Percentiles rank a stretch among this genome's conserved stretches.
Evolutionary conservation across 2,888 invertebrate species (phyloP).

Genomic region (Apamea sordens): DNA sequence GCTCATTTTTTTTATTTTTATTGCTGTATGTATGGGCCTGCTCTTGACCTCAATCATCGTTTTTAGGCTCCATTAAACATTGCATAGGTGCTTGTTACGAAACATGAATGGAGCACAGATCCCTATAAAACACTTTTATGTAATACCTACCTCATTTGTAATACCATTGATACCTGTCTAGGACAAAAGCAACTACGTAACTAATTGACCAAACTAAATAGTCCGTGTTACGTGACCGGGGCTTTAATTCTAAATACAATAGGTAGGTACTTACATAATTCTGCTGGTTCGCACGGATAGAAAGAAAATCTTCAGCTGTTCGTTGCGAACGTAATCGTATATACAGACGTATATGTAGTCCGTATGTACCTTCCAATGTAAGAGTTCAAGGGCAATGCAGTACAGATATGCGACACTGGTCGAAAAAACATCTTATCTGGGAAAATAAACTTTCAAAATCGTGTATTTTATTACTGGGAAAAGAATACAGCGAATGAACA

Average conservation of each 20-base stretch:
- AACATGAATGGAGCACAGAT: slow-evolving; percentile 2
- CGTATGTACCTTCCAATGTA: slow-evolving; percentile 32
- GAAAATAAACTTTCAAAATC: slow-evolving; percentile 4
- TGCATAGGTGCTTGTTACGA: slow-evolving; percentile 5
- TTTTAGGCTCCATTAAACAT: neutral
- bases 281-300: slow-evolving; percentile 6
- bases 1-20: too few species aligned
- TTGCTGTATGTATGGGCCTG: too few species aligned
- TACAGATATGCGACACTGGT: slow-evolving; percentile 57
- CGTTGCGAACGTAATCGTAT: slow-evolving; percentile 41
- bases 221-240: slow-evolving; percentile 39
- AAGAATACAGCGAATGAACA: slow-evolving; percentile 13
- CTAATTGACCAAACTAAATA: slow-evolving; percentile 42
- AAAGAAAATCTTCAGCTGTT: slow-evolving; percentile 35
- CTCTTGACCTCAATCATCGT: too few species aligned
- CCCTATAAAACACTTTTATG: slow-evolving; percentile 11
- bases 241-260: slow-evolving; percentile 36
- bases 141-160: slow-evolving; percentile 24
- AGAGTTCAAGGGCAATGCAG: slow-evolving; percentile 66
- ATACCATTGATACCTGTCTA: slow-evolving; percentile 6
- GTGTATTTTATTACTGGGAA: slow-evolving; percentile 2
- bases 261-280: slow-evolving; percentile 11
- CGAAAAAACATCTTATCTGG: slow-evolving; percentile 13
- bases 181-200: slow-evolving; percentile 16
- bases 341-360: slow-evolving; percentile 18